Evolutionary conservation across 1,140 invertebrate species (phyloP).

Genomic region (Cydia strobilella): DNA sequence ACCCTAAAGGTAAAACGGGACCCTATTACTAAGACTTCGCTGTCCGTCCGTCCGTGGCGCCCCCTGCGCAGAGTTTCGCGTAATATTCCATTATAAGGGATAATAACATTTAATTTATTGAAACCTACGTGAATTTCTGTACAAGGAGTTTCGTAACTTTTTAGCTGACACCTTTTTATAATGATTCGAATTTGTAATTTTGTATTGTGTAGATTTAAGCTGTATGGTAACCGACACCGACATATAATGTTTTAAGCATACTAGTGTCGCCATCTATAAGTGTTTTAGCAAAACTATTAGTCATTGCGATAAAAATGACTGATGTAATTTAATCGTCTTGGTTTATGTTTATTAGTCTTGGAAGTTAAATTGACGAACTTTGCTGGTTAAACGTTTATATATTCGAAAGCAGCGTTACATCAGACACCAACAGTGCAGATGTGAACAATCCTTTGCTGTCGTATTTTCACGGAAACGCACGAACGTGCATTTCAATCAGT

Average conservation of each 20-base stretch:
- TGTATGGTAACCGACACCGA: background rate
- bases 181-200: background rate
- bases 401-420: conserved; percentile 5
- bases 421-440: conserved; percentile 6
- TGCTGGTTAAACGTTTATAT: background rate
- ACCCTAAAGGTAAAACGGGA: too few species aligned
- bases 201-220: background rate
- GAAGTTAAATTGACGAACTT: background rate
- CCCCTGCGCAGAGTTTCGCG: too few species aligned
- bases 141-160: too few species aligned
- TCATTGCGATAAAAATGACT: background rate
- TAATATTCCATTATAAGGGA: too few species aligned
- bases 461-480: too few species aligned
- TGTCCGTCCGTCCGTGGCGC: too few species aligned
- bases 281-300: background rate
- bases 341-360: background rate
- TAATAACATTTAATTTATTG: too few species aligned
- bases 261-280: background rate
- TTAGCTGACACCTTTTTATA: too few species aligned
- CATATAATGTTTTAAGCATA: background rate
- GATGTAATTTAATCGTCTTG: background rate
- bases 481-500: too few species aligned
- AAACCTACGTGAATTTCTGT: too few species aligned
- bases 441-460: too few species aligned
- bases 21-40: too few species aligned